Evolutionary conservation across 2,888 invertebrate genomes (phyloP), one percentile per base, ranked within the genome.

Genomic region (Lacanobia wlatinum): DNA sequence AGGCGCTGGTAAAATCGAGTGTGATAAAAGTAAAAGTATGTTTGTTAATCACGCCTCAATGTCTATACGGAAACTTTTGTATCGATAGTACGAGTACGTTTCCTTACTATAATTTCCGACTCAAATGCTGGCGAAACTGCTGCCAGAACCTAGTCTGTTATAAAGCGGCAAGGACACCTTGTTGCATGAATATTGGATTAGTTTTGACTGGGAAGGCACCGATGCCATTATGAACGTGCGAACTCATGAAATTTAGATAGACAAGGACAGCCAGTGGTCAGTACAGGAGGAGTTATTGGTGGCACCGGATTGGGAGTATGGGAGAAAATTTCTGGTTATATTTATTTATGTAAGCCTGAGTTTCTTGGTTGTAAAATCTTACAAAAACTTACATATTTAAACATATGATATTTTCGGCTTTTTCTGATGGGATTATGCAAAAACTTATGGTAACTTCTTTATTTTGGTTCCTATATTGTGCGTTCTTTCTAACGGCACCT

Each of bases 201-300:
- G 83, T 88, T 86, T 87, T 84, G 88, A 87, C 87, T 87, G 84
- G 74, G 73, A 84, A 82, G 83, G 76, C 77, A 80, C 81, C 76
- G 82, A 86, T 81, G 84, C 85, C 78, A 83, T 88, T 83, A 88
- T 86, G 79, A 64, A 76, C 71, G 81, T 75, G 87, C 83, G 86
- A 73, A 75, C 87, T 88, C 86, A 89, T 89, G 88, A 88, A 90
- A 88, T 83, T 84, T 89, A 86, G 83, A 89, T 89, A 62, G 67
- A 70, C 64, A 68, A 85, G 74, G 74, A 75, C 43, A 56, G 38
- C 43, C 60, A 40, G 50, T 76, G 86, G 84, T 76, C 85, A 85
- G 76, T 73, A 61, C 63, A 72, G 70, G 72, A 64, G 58, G 69
- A 81, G 72, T 78, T 86, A 83, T 84, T 79, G 76, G 55, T n/a